These are phyloP conservation scores for Sicus ferrugineus DNA, from an alignment of 2,888 invertebrate genomes.

Conservation along the genomic window DNA sequence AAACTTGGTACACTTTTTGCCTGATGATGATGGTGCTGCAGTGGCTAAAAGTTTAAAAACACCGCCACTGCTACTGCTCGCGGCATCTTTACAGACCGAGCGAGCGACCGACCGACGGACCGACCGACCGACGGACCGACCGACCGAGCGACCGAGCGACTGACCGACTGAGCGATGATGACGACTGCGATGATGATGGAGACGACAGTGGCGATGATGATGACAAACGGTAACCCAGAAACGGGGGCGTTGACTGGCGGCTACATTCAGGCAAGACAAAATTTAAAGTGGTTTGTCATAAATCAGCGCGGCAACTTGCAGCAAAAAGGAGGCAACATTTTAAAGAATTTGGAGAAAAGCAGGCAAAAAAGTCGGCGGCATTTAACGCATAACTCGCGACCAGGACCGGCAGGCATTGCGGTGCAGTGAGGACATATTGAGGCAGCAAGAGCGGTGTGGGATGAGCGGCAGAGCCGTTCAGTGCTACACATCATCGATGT, in stretches of 20 bases:
- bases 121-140: too few species aligned
- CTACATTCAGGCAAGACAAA: neutral
- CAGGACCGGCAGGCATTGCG: too few species aligned
- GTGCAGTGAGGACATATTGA: too few species aligned
- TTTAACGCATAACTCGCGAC: too few species aligned
- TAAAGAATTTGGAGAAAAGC: neutral
- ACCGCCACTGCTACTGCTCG: neutral
- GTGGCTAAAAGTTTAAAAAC: neutral
- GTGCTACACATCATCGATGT: too few species aligned
- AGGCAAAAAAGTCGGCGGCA: too few species aligned
- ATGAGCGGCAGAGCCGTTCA: too few species aligned
- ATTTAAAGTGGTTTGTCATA: constrained; percentile 14
- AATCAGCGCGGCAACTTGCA: neutral
- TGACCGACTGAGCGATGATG: neutral
- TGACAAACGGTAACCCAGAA: constrained; percentile 29
- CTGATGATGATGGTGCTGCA: neutral
- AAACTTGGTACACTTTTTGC: neutral
- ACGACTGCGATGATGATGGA: neutral
- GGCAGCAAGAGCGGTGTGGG: too few species aligned
- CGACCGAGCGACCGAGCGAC: too few species aligned
- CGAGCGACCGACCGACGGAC: too few species aligned
- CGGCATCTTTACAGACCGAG: neutral
- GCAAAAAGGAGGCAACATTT: neutral
- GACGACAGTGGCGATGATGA: constrained; percentile 27
- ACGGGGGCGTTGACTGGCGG: constrained; percentile 25